Percentiles rank a stretch among this genome's conserved stretches.
phyloP scores from a whole-genome alignment of 1,140 invertebrate genomes.

The Formica exsecta region DNA sequence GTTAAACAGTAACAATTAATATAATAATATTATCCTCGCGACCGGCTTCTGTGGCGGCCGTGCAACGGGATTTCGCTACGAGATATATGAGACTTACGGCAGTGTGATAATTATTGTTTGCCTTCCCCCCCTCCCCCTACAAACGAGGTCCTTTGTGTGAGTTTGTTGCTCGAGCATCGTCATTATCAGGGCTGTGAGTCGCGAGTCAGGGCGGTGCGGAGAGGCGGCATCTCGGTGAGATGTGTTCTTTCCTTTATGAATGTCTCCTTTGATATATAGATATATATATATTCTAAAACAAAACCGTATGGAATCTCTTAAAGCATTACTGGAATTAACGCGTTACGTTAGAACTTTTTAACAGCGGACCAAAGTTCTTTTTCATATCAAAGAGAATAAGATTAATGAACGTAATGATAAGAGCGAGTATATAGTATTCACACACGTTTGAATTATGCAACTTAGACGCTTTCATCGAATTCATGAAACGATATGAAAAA shows the following conservation, averaged over 20 bases:
- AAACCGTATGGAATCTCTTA: not conserved
- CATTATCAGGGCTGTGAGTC: constrained; percentile 53
- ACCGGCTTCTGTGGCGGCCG: constrained; percentile 65
- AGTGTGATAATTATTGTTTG: constrained; percentile 73
- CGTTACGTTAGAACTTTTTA: constrained; percentile 12
- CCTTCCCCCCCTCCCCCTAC: constrained; percentile 21
- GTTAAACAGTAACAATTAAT: constrained; percentile 67
- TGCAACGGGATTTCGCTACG: constrained; percentile 63
- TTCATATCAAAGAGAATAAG: not conserved
- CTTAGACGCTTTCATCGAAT: not conserved
- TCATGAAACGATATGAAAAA: not conserved
- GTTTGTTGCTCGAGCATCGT: constrained; percentile 54
- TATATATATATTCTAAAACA: constrained; percentile 5
- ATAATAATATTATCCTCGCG: constrained; percentile 34
- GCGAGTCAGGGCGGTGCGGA: constrained; percentile 26
- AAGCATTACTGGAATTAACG: constrained; percentile 16
- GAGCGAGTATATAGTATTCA: not conserved
- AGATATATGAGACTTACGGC: constrained; percentile 72
- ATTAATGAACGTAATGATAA: constrained; percentile 25
- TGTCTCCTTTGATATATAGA: not conserved
- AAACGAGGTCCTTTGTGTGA: constrained; percentile 60
- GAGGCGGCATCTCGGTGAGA: not conserved
- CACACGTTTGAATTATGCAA: not conserved
- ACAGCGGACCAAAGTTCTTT: not conserved
- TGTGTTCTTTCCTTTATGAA: not conserved